Evolutionary conservation across 1,140 invertebrate species (phyloP).

Genomic region (Drosophila bocki): DNA sequence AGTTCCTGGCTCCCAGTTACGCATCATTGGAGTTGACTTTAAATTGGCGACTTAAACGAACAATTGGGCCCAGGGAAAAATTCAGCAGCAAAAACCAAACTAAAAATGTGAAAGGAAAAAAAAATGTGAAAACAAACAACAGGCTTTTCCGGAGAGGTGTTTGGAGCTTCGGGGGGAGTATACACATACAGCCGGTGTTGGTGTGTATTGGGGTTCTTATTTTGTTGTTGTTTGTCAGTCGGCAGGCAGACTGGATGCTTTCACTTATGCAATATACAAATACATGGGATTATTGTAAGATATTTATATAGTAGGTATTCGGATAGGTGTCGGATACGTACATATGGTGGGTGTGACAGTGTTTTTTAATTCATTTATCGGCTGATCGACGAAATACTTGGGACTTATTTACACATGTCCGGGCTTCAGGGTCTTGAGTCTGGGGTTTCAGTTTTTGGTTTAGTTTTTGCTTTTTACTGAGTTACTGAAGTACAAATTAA

Average conservation of each 20-base stretch:
- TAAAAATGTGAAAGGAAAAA: conserved; percentile 6
- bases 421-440: conserved; percentile 8
- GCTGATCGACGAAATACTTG: conserved; percentile 4
- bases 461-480: conserved; percentile 15
- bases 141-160: conserved; percentile 38
- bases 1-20: conserved; percentile 18
- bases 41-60: conserved; percentile 57
- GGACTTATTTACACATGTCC: conserved; percentile 40
- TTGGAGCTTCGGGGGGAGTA: neutral
- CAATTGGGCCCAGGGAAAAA: conserved; percentile 33
- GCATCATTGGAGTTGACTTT: conserved; percentile 60
- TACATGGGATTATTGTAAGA: conserved; percentile 49
- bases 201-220: conserved; percentile 13
- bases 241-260: conserved; percentile 45
- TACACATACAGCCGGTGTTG: conserved; percentile 13
- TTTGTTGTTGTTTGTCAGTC: conserved; percentile 29
- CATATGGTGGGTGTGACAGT: neutral
- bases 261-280: conserved; percentile 52
- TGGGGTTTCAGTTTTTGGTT: neutral
- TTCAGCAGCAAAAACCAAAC: conserved; percentile 33
- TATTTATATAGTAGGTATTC: conserved; percentile 27
- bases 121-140: conserved; percentile 53
- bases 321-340: conserved; percentile 12
- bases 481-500: conserved; percentile 28
- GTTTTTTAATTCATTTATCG: conserved; percentile 30